Evolutionary conservation across 1,140 invertebrate species (phyloP), one percentile per base, ranked within the genome.

Genomic region (Teleogryllus occipitalis): DNA sequence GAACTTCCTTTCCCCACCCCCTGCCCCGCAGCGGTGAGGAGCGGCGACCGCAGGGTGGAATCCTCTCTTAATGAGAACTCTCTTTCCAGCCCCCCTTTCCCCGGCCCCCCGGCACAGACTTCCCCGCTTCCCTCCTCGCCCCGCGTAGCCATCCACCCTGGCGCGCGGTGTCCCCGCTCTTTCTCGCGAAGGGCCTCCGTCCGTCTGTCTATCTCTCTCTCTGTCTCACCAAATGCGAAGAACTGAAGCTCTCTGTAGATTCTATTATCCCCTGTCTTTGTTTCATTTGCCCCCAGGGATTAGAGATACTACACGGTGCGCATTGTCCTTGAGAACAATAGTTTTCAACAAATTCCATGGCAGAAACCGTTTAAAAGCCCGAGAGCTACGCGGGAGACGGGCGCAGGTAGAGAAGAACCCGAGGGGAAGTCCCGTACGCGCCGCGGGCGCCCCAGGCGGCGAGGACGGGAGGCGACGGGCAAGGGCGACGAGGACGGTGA

Each of bases 221-320:
- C 27, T 39, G 27, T 39, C 27, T 39, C 27, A 39, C 27, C 27
- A 39, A 39, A 39, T 39, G 27, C 27, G 27, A 39, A 39, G 27
- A 39, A 39, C 27, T 39, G 27, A 39, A 39, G 27, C 27, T 39
- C 27, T 39, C 27, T 39, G 10, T 65, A 65, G 54, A 65, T 65
- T 65, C 54, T 65, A 65, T 65, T 65, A 65, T 65, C 54, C 54
- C 54, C 54, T 65, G 54, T 65, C 54, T 65, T 65, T 65, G 54
- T 65, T 65, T 65, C 18, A 65, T 65, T 65, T 65, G 54, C 54
- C 54, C 54, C 18, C 54, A 18, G 54, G 54, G 54, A 65, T 65
- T 65, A 65, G 54, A 65, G 54, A 65, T 65, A 65, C 54, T 65
- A 65, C 54, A 65, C 54, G 54, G 54, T 65, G 54, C 54, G 54